phyloP scores from a whole-genome alignment of 2,888 invertebrate species.

The Aleiodes testaceus region DNA sequence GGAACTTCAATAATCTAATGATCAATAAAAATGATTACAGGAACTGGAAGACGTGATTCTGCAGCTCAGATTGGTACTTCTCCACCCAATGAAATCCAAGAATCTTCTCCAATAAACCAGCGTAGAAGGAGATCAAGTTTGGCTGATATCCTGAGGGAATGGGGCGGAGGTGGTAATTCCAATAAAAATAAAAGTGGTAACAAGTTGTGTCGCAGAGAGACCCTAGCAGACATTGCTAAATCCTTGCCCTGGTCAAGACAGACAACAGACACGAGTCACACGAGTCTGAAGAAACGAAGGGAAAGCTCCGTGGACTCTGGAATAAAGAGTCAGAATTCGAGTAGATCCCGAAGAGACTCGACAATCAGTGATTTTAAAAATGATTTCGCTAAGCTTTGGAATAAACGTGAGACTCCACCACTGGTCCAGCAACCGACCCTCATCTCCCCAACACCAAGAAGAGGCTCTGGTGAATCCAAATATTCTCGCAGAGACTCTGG shows the following conservation, averaged over 20 bases:
- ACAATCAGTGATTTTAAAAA: slow-evolving; percentile 80
- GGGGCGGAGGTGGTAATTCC: slow-evolving; percentile 81
- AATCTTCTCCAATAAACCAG: slow-evolving; percentile 81
- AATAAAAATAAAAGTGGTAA: slow-evolving; percentile 70
- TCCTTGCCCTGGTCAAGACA: slow-evolving; percentile 87
- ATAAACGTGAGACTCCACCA: slow-evolving; percentile 63
- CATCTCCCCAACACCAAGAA: slow-evolving; percentile 67
- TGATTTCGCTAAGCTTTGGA: slow-evolving; percentile 83
- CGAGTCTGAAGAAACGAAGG: slow-evolving; percentile 80
- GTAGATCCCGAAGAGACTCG: slow-evolving; percentile 83
- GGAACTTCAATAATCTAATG: not conserved
- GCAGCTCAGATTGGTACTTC: slow-evolving; percentile 91
- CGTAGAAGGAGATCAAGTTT: slow-evolving; percentile 88
- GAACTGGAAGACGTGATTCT: slow-evolving; percentile 85
- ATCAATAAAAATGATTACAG: slow-evolving; percentile 52
- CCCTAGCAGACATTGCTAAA: slow-evolving; percentile 89
- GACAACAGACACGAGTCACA: slow-evolving; percentile 72
- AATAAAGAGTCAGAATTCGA: slow-evolving; percentile 79
- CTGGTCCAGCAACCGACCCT: slow-evolving; percentile 65
- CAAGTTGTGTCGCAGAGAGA: slow-evolving; percentile 85
- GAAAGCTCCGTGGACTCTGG: slow-evolving; percentile 92
- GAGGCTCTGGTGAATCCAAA: slow-evolving; percentile 79
- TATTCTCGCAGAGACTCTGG: slow-evolving; percentile 79
- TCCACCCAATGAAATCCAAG: slow-evolving; percentile 84
- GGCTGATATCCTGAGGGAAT: slow-evolving; percentile 90